phyloP scores from a whole-genome alignment of 2,113 vertebrate species.

The Bos javanicus region DNA sequence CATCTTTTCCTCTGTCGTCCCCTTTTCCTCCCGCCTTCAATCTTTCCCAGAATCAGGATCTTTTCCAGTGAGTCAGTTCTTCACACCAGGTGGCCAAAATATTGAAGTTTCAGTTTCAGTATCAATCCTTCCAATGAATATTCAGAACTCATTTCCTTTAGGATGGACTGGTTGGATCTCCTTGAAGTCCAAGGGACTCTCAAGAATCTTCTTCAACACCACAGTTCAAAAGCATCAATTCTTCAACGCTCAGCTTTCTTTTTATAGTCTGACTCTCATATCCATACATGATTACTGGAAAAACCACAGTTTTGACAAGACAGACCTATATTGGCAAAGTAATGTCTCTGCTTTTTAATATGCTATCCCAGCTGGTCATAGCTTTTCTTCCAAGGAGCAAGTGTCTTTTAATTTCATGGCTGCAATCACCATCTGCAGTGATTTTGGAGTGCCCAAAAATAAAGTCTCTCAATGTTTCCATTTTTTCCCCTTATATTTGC shows the following conservation, averaged over 20 bases:
- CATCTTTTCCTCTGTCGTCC: not conserved
- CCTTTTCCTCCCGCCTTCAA: rapidly evolving
- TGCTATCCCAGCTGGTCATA: not conserved
- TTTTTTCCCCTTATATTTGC: not conserved
- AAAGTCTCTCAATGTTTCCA: not conserved
- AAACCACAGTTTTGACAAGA: not conserved
- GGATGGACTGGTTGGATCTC: not conserved
- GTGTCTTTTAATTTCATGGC: not conserved
- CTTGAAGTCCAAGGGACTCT: not conserved
- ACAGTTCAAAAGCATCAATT: not conserved
- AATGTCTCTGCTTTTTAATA: not conserved
- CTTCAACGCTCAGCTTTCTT: rapidly evolving
- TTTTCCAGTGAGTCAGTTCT: not conserved
- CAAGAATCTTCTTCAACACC: not conserved
- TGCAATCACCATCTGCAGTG: not conserved
- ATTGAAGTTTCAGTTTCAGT: not conserved
- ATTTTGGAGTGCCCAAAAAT: not conserved
- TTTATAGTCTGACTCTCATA: not conserved
- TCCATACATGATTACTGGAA: not conserved
- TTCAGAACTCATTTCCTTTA: not conserved
- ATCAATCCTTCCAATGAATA: not conserved
- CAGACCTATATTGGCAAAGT: not conserved
- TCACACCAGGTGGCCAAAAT: not conserved
- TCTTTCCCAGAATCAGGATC: not conserved
- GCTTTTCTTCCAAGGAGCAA: not conserved